Conservation (phyloP, 2,113 vertebrate genomes). For the Chrysochloris asiatica region DNA sequence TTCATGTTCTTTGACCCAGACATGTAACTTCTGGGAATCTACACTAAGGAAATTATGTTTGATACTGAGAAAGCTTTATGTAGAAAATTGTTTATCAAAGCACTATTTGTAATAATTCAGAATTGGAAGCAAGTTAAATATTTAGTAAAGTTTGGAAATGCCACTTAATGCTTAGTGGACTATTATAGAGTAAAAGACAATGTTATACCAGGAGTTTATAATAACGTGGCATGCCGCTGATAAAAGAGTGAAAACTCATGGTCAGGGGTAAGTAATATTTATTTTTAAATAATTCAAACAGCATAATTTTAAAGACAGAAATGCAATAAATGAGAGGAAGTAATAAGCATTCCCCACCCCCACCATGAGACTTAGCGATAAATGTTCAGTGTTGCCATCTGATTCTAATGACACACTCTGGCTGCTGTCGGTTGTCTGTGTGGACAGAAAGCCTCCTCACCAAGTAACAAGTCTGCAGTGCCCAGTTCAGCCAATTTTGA, state of each 20-base stretch:
- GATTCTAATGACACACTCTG: background rate
- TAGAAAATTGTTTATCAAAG: constrained; percentile 40
- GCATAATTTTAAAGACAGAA: background rate
- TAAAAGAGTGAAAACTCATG: background rate
- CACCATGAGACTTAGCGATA: background rate
- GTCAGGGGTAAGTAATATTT: background rate
- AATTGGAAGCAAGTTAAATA: constrained; percentile 24
- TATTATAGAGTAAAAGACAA: constrained; percentile 9
- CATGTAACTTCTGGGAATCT: constrained; percentile 54
- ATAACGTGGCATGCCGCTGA: background rate
- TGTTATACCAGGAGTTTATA: background rate
- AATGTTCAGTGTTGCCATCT: background rate
- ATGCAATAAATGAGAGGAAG: background rate
- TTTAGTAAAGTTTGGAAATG: constrained; percentile 32
- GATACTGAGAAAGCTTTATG: constrained; percentile 39
- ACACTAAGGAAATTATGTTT: constrained; percentile 46
- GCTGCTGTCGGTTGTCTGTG: background rate
- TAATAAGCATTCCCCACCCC: background rate
- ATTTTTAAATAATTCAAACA: background rate
- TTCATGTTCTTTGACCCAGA: constrained; percentile 45
- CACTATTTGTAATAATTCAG: constrained; percentile 49
- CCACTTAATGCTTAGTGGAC: background rate
- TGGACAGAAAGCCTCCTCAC: background rate
- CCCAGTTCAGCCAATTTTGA: background rate
- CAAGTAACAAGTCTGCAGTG: background rate